Evolutionary conservation across 2,797 vertebrate species (phyloP), one percentile per base, ranked within the genome.

Genomic region (Emys orbicularis): DNA sequence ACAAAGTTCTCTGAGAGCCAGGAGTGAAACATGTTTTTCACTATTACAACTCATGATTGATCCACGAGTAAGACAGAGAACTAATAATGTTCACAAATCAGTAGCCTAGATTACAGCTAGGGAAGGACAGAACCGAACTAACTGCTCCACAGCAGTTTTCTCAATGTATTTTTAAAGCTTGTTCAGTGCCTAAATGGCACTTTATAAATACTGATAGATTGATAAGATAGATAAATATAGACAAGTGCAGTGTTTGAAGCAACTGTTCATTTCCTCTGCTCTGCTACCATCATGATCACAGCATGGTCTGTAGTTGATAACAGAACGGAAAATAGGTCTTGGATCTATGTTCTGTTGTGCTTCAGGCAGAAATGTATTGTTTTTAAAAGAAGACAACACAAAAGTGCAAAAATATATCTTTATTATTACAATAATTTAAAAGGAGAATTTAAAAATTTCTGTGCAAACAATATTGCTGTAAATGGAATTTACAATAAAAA

Each of bases 391-490:
- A 89, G 57, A 54, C 95, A 92, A 56, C 9, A 37, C 23, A 54
- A 91, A 54, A 91, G 97, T 96, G 92, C 19, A 94, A 98, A 97
- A 97, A 97, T 97, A 98, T 12, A 87, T 91, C 85, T 98, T 97
- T 97, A 96, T 97, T 97, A 81, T 92, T 86, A 80, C 79, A 96
- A 79, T 97, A 96, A 96, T 97, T 96, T 92, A 93, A 93, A 95
- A 83, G 16, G 74, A 57, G 34, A 79, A 19, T 81, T 57, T 86
- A 49, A 27, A 82, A 15, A 27, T 93, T 93, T 96, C 59, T 79
- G 68, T 90, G 79, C 90, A 96, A 97, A 95, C 37, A 79, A 18
- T 76, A 88, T 88, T 88, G 21, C 19, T 83, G 9, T 80, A 68
- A 50, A 57, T 86, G n/a, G 44, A 96, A 94, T 95, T 90, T 87